Evolutionary conservation across 37 sponge, comb jelly and placozoan species (phyloP), one percentile per base, ranked within the genome.

Genomic region (Crambe crambe): DNA sequence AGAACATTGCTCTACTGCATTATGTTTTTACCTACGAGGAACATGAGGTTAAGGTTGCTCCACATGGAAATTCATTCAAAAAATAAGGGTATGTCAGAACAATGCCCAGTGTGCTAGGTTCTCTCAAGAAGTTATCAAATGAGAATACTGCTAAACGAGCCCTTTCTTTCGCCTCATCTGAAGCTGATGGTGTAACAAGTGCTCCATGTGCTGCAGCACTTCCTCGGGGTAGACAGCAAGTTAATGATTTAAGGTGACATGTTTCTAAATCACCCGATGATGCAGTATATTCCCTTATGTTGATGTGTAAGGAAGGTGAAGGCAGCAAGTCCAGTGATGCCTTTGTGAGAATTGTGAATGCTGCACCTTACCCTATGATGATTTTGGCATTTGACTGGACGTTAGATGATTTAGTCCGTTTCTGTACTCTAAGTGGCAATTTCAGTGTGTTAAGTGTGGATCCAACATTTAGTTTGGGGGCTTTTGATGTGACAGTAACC

Each of bases 271-370:
- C 39, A 20, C 17, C 20, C n/a, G 37, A 18, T 80, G 81, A 80
- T 58, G 71, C 59, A 2, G 10, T 80, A 25, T 70, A 56, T 36
- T 27, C 81, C 3, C 25, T 80, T 0, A 70, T 80, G 81, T 3
- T 71, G 42, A 80, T 80, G 81, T 80, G 81, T 37, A 80, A 80
- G 30, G 81, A 80, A 21, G 42, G 61, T 5, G 79, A 78, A 30
- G 79, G 79, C 1, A 31, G 10, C 6, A 78, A 56, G 37, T 35
- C 31, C 0, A n/a, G 23, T 5, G 30, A 56, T n/a, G 32, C 39
- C 1, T 80, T 80, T 70, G 81, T 80, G 21, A 37, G 81, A 23
- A 80, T 58, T 4, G 72, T 80, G 3, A 57, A 23, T 1, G 60
- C 23, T 12, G 60, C 60, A 9, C 81, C 81, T 4, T 34, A 71